phyloP scores from a whole-genome alignment of 2,888 invertebrate genomes.

The Aphidius colemani region DNA sequence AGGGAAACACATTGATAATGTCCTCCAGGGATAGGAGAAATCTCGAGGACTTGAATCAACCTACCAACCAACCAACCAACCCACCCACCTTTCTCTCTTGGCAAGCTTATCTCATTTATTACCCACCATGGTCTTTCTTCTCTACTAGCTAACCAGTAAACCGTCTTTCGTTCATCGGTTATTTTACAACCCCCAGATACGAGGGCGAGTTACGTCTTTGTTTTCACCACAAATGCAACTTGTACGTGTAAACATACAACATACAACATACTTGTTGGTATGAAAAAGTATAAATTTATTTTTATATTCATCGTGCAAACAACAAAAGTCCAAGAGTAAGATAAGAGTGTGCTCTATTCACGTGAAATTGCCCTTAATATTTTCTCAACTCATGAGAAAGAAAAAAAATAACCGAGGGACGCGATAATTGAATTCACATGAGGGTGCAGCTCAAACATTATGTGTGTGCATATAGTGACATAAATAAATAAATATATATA shows the following conservation, averaged over 20 bases:
- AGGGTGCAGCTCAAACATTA: no score
- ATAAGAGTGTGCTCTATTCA: constrained; percentile 38
- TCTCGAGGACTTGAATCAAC: constrained; percentile 42
- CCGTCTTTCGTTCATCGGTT: constrained; percentile 52
- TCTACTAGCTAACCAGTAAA: constrained; percentile 32
- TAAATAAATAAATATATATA: background rate
- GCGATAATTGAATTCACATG: constrained; percentile 33
- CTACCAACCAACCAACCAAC: no score
- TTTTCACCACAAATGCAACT: constrained; percentile 53
- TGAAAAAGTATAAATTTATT: no score
- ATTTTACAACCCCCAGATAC: constrained; percentile 58
- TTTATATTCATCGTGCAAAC: background rate
- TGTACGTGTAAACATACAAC: background rate
- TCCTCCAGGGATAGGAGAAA: constrained; percentile 32
- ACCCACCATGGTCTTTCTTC: constrained; percentile 43
- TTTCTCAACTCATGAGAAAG: constrained; percentile 10
- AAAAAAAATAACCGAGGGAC: background rate
- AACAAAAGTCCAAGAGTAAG: constrained; percentile 33
- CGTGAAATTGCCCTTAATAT: constrained; percentile 28
- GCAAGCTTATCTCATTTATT: constrained; percentile 57
- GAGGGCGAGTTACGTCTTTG: constrained; percentile 56
- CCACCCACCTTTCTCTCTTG: constrained; percentile 4
- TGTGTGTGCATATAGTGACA: constrained; percentile 24
- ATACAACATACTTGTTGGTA: no score
- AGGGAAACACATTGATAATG: constrained; percentile 47